These are phyloP conservation scores for Acarapis woodi DNA, from an alignment of 1,140 invertebrate genomes.

Conservation along the genomic window DNA sequence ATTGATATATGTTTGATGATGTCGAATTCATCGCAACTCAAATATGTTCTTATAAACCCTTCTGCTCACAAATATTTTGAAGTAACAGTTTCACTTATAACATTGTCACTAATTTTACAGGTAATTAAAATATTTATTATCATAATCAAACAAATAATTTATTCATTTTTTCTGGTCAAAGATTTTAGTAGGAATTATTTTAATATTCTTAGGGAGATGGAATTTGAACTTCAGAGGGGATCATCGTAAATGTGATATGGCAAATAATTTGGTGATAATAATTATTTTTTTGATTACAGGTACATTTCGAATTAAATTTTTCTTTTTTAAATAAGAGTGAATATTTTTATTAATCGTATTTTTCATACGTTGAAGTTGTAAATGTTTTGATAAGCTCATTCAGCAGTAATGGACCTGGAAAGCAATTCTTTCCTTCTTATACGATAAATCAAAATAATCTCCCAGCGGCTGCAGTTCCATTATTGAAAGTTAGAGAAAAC, in stretches of 20 bases:
- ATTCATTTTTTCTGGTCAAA: neutral
- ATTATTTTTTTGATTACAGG: slow-evolving; percentile 13
- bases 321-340: too few species aligned
- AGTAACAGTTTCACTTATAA: slow-evolving; percentile 39
- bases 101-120: slow-evolving; percentile 52
- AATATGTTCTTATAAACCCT: slow-evolving; percentile 16
- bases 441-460: too few species aligned
- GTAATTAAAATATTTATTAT: slow-evolving; percentile 20
- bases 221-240: slow-evolving; percentile 13
- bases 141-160: neutral
- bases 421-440: too few species aligned
- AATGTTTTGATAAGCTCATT: slow-evolving; percentile 14
- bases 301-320: too few species aligned
- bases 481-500: too few species aligned
- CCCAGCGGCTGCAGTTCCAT: too few species aligned
- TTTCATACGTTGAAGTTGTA: too few species aligned
- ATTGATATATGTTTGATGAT: slow-evolving; percentile 20
- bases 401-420: too few species aligned
- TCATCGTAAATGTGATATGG: slow-evolving; percentile 12
- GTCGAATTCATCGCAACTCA: slow-evolving; percentile 47
- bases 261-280: slow-evolving; percentile 13
- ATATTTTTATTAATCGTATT: too few species aligned
- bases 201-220: slow-evolving; percentile 13
- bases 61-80: slow-evolving; percentile 12
- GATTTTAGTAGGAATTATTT: slow-evolving; percentile 13